Evolutionary conservation across 2,888 invertebrate species (phyloP).

Genomic region (Mesorhabditis belari): DNA sequence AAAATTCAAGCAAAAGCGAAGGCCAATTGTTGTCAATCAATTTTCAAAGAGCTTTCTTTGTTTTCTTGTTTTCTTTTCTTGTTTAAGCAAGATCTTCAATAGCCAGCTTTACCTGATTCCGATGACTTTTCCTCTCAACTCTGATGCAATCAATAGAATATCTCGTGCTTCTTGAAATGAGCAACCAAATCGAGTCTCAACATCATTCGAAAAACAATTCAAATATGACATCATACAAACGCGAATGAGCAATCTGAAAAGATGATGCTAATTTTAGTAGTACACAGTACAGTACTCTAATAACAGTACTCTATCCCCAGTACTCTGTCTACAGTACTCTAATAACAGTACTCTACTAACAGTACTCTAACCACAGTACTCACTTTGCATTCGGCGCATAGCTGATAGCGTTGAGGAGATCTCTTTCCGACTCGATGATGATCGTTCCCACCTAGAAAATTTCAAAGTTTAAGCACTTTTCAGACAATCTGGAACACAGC

Average conservation of each 20-base stretch:
- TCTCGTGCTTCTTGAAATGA: constrained; percentile 36
- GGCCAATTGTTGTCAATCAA: too few relatives aligned
- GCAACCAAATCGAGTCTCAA: constrained; percentile 42
- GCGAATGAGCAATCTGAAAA: constrained; percentile 14
- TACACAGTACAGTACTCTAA: not conserved
- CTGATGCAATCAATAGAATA: constrained; percentile 34
- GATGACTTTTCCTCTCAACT: constrained; percentile 29
- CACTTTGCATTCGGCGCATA: constrained; percentile 16
- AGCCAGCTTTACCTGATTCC: constrained; percentile 57
- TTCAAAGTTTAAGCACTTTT: not conserved
- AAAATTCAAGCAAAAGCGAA: too few relatives aligned
- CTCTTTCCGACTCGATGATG: constrained; percentile 41
- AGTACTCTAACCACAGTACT: constrained; percentile 8
- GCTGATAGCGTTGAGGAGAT: constrained; percentile 31
- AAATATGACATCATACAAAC: constrained; percentile 4
- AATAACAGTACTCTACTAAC: constrained; percentile 1
- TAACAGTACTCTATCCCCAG: too few relatives aligned
- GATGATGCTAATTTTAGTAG: not conserved
- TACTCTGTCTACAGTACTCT: not conserved
- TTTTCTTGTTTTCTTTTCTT: too few relatives aligned
- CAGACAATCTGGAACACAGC: too few relatives aligned
- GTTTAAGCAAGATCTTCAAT: too few relatives aligned
- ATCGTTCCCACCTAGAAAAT: constrained; percentile 26
- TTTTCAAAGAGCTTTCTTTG: too few relatives aligned
- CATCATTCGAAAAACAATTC: constrained; percentile 2